phyloP scores from a whole-genome alignment of 2,113 vertebrate genomes.

The Gadus chalcogrammus region DNA sequence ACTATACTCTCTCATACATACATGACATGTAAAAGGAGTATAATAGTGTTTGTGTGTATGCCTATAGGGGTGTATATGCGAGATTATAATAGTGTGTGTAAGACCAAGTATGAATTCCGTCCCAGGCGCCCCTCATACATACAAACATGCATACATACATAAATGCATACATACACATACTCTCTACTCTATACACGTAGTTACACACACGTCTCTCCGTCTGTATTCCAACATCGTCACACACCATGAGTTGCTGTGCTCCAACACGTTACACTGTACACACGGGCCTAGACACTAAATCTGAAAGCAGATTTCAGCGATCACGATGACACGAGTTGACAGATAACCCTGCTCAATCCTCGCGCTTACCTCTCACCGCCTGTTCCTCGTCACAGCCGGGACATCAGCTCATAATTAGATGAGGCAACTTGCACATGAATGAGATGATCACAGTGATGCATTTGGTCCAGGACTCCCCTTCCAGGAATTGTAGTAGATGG shows the following conservation, averaged over 20 bases:
- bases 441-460: background rate
- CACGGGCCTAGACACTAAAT: background rate
- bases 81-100: too few species aligned
- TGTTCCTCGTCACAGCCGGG: constrained; percentile 31
- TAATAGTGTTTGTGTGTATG: too few species aligned
- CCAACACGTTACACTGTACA: background rate
- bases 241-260: constrained; percentile 15
- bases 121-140: too few species aligned
- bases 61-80: too few species aligned
- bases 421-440: background rate
- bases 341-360: constrained; percentile 36
- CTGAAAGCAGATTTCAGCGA: constrained; percentile 41
- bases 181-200: too few species aligned
- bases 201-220: too few species aligned
- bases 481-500: background rate
- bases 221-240: background rate
- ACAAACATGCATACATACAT: constrained; percentile 28
- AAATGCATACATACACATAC: background rate
- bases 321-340: constrained; percentile 38
- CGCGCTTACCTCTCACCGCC: constrained; percentile 30
- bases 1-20: too few species aligned
- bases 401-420: constrained; percentile 1
- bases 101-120: too few species aligned
- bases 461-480: background rate
- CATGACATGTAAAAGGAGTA: too few species aligned